Conservation (phyloP, 1,140 invertebrate species). For the Habropoda laboriosa region DNA sequence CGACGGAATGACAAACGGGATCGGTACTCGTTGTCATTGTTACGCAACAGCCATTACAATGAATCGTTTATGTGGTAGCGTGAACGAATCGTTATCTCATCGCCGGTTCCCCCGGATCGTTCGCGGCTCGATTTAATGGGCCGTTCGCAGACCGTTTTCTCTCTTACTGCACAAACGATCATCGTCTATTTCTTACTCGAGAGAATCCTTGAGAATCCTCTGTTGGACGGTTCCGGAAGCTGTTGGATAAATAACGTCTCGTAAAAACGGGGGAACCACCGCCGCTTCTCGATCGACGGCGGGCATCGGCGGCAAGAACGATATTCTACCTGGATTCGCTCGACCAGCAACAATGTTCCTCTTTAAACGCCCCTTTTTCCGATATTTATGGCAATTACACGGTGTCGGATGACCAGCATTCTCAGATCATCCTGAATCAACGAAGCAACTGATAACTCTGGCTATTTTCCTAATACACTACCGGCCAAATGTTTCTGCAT, state of each 20-base stretch:
- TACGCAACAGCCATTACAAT: constrained; percentile 36
- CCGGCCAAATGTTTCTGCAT: too few relatives aligned
- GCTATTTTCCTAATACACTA: too few relatives aligned
- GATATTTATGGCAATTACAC: not conserved
- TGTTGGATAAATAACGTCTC: constrained; percentile 37
- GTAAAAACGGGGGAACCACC: constrained; percentile 31
- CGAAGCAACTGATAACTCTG: too few relatives aligned
- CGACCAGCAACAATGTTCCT: not conserved
- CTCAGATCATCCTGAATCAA: too few relatives aligned
- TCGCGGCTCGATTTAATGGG: constrained; percentile 58
- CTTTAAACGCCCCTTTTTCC: not conserved
- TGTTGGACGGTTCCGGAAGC: constrained; percentile 35
- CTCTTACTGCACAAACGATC: constrained; percentile 40
- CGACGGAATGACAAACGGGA: not conserved
- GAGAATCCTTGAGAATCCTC: constrained; percentile 30
- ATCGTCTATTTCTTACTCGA: constrained; percentile 31
- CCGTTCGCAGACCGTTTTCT: constrained; percentile 47
- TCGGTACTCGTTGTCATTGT: constrained; percentile 3
- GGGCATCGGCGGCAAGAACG: not conserved
- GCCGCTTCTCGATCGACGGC: not conserved
- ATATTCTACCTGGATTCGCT: constrained; percentile 2
- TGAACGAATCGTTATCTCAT: constrained; percentile 61
- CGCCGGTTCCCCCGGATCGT: constrained; percentile 42
- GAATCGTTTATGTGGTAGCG: constrained; percentile 40
- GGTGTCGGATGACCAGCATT: too few relatives aligned